Conservation (phyloP, 2,888 invertebrate species). For the Heliconius charithonia region DNA sequence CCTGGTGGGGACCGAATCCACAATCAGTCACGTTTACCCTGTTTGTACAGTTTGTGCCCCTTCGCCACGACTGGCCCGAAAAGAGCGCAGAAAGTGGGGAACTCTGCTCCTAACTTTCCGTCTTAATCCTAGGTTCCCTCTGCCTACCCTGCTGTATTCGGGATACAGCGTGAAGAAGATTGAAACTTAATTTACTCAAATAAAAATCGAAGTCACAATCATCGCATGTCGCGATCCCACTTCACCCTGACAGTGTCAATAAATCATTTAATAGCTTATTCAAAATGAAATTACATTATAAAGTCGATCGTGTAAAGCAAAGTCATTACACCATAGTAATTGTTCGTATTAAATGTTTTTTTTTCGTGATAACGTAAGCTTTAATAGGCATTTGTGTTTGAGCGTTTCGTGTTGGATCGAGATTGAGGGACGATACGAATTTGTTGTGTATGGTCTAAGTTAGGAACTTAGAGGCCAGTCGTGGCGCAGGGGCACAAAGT, state of each 20-base stretch:
- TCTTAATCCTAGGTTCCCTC: too few species aligned
- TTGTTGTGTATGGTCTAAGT: slow-evolving; percentile 46
- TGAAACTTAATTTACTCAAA: background rate
- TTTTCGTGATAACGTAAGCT: slow-evolving; percentile 50
- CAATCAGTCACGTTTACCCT: too few species aligned
- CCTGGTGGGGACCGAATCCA: too few species aligned
- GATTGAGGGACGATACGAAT: slow-evolving; percentile 74
- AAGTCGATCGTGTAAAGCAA: slow-evolving; percentile 15
- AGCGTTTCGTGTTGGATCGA: slow-evolving; percentile 71
- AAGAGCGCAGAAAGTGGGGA: too few species aligned
- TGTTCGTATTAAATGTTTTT: slow-evolving; percentile 51
- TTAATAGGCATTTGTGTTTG: slow-evolving; percentile 61
- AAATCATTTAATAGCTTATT: slow-evolving; percentile 13
- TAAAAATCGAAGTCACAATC: background rate
- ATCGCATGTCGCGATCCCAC: background rate
- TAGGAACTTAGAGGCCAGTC: slow-evolving; percentile 32
- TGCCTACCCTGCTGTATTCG: too few species aligned
- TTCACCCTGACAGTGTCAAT: background rate
- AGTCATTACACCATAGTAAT: slow-evolving; percentile 28
- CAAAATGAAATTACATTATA: slow-evolving; percentile 19
- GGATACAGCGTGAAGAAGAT: too few species aligned
- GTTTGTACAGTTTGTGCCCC: too few species aligned
- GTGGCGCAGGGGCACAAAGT: too few species aligned
- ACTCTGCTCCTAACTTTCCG: too few species aligned
- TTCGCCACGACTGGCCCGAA: too few species aligned